Evolutionary conservation across 2,888 invertebrate species (phyloP), one percentile per base, ranked within the genome.

Genomic region (Lasiommata megera): DNA sequence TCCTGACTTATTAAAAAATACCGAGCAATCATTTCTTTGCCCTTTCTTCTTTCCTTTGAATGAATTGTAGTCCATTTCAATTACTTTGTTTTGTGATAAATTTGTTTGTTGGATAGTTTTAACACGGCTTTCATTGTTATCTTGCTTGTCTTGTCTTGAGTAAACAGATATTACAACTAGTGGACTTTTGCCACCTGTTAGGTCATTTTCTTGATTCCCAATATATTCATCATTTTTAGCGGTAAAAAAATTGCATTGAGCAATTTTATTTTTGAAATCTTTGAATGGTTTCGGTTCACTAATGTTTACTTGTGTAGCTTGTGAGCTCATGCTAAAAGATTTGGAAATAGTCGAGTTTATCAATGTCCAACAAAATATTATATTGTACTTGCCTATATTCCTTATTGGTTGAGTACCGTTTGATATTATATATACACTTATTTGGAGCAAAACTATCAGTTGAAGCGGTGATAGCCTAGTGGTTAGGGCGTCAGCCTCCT

Each of bases 161-260:
- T 83, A 88, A 2, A 89, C 87, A 1, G 89, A 87, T 79, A 89
- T 88, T 11, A 88, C 73, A 1, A 89, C 82, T 16, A 88, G 59
- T 14, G 88, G 88, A 59, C 73, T 86, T 52, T 72, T 68, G 38
- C 64, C 63, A 40, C 68, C 64, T 53, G 72, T 73, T 9, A 67
- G 53, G 5, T 56, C 63, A 44, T 62, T 67, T 1, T 57, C 57
- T 31, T 70, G 60, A 1, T 54, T 53, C 28, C 50, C 65, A 37
- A 61, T 65, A 3, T 53, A 56, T 38, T 56, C 54, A 29, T 61
- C 55, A 16, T 64, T 61, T 48, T 50, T 38, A 52, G 55, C 54
- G 9, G 62, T 62, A 37, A 41, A 50, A 40, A 55, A 80, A 56
- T 62, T 61, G 55, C 81, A 84, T 61, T 82, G 80, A 46, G 72